Base-by-base conservation (phyloP, 2,797 vertebrate species). In the Anolis apletophallus region DNA sequence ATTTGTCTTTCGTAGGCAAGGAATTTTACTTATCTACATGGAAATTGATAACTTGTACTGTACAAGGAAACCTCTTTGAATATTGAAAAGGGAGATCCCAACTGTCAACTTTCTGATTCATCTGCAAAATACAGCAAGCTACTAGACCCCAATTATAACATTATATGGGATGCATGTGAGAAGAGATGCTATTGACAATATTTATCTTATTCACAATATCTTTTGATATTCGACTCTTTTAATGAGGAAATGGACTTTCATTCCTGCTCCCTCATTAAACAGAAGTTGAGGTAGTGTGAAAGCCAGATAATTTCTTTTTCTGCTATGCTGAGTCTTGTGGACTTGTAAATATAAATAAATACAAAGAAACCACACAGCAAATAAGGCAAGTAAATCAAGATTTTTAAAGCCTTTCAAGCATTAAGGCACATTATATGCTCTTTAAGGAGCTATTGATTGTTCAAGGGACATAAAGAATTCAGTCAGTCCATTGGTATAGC, bases 201-300 rank as follows among this genome's bases (percentile, higher is more conserved):
- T 21, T 17, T 14, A 1, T 21, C 21, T 14, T 68, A 83, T 11
- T 80, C 74, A n/a, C 80, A 89, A 85, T 81, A 46, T 23, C 14
- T 85, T 69, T 72, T 77, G n/a, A n/a, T n/a, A 88, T 89, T 83
- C 52, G 61, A 89, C 34, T 85, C 2, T 6, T 81, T 71, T 84
- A 34, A 72, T 90, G 88, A 89, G 80, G 77, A 71, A 88, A 12
- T 88, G 64, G 83, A 46, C 57, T 88, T 90, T 90, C 72, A 57
- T 46, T 55, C 79, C 61, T 87, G 80, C 88, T 87, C 72, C 55
- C 87, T 89, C 29, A 21, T 61, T 50, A 86, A 73, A 88, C 67
- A 92, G 52, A 74, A 1, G 13, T 36, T 36, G 55, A 12, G 14
- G 8, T 61, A 69, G 79, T 64, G 29, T 85, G 55, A 81, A 73